phyloP scores from a whole-genome alignment of 2,888 invertebrate species.

The Dryocosmus kuriphilus region DNA sequence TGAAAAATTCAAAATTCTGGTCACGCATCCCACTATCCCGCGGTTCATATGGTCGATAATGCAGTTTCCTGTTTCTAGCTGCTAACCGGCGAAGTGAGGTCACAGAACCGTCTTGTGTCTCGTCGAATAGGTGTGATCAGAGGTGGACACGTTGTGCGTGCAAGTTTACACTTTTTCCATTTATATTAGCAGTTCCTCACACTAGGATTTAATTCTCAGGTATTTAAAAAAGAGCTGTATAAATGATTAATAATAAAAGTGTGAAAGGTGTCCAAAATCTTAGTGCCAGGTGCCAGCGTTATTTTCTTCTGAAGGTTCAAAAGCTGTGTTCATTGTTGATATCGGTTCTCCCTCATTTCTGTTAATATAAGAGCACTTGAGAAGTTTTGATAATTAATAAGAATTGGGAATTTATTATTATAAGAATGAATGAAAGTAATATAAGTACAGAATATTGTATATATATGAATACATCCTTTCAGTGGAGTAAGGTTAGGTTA shows the following conservation, averaged over 20 bases:
- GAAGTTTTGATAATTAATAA: background rate
- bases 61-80: constrained; percentile 50
- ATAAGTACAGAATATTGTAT: too few relatives aligned
- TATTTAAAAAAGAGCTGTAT: constrained; percentile 41
- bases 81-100: constrained; percentile 62
- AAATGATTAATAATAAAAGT: background rate
- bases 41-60: constrained; percentile 50
- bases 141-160: constrained; percentile 65
- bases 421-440: too few relatives aligned
- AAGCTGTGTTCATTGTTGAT: constrained; percentile 34
- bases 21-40: constrained; percentile 14
- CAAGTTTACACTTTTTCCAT: constrained; percentile 38
- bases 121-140: constrained; percentile 55
- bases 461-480: background rate
- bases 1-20: background rate
- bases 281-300: background rate
- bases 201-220: constrained; percentile 49
- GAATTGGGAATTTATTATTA: too few relatives aligned
- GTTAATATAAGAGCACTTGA: background rate
- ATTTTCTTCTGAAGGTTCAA: background rate
- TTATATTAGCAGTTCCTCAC: constrained; percentile 50
- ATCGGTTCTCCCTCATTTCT: background rate
- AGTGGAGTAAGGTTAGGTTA: background rate
- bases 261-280: background rate
- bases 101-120: constrained; percentile 60